A percentile compares a stretch with the other conserved stretches of the same genome.
These are phyloP conservation scores for Trichoplusia ni DNA, from an alignment of 1,140 invertebrate genomes.

Conservation along the genomic window DNA sequence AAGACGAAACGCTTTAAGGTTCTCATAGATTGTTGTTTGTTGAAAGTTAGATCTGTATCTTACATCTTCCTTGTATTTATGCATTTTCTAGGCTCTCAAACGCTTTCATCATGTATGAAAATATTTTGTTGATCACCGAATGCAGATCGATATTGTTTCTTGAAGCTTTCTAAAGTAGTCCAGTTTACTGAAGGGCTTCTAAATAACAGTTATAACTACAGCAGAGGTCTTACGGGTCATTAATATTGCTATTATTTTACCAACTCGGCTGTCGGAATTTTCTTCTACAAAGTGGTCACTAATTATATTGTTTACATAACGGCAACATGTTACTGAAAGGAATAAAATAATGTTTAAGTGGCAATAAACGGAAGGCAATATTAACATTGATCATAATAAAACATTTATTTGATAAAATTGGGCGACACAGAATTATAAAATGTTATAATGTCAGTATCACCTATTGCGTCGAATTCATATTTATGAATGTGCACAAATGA, in stretches of 20 bases:
- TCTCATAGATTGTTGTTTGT: constrained; percentile 76
- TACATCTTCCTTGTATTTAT: constrained; percentile 67
- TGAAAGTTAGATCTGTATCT: constrained; percentile 53
- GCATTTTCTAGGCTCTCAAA: constrained; percentile 68
- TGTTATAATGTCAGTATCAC: no score
- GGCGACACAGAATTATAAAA: no score
- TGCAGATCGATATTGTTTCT: constrained; percentile 39
- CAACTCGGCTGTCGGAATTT: background rate
- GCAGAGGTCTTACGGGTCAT: constrained; percentile 19
- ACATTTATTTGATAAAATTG: no score
- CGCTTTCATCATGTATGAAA: constrained; percentile 60
- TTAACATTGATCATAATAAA: no score
- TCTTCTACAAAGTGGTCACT: background rate
- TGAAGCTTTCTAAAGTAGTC: constrained; percentile 44
- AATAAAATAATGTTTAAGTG: no score
- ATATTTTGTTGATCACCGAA: constrained; percentile 41
- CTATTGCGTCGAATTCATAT: background rate
- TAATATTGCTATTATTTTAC: constrained; percentile 26
- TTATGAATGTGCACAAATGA: background rate
- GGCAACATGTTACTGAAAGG: background rate
- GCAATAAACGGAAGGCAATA: no score
- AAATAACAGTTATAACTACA: constrained; percentile 38
- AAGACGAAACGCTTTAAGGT: constrained; percentile 68
- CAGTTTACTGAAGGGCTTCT: constrained; percentile 34
- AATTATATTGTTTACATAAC: background rate